Evolutionary conservation across 2,113 vertebrate species (phyloP).

Genomic region (Caranx melampygus): DNA sequence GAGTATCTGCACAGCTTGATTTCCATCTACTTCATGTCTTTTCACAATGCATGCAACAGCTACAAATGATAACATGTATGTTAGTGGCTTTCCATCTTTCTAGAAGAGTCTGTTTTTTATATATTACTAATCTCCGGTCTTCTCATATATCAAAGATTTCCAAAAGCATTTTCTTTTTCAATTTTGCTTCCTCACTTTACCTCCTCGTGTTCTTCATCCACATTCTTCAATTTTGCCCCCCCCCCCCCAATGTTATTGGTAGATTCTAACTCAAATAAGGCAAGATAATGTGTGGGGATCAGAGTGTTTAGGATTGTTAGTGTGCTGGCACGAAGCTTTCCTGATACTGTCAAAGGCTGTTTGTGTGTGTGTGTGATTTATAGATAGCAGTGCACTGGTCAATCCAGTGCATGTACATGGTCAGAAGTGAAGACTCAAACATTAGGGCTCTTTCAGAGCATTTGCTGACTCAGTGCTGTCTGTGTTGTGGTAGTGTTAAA

Average conservation of each 20-base stretch:
- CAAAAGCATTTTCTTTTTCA: constrained; percentile 20
- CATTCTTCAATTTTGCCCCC: constrained; percentile 11
- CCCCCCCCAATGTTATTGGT: constrained; percentile 17
- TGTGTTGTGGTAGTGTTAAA: neutral
- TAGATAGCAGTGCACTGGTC: neutral
- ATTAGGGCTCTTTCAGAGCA: neutral
- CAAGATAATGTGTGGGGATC: constrained; percentile 47
- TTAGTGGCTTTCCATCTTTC: neutral
- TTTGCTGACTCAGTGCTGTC: neutral
- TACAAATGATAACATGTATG: neutral
- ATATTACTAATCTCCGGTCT: neutral
- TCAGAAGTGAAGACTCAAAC: neutral
- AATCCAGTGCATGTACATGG: neutral
- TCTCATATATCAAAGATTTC: neutral
- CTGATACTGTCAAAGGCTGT: neutral
- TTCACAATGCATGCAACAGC: neutral
- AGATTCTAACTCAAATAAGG: constrained; percentile 33
- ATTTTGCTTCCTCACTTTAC: neutral
- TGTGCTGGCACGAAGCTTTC: neutral
- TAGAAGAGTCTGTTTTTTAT: neutral
- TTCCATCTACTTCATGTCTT: constrained; percentile 13
- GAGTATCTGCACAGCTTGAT: neutral
- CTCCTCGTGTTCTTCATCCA: constrained; percentile 5
- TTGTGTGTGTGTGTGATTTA: neutral
- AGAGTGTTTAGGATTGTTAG: constrained; percentile 44